Conservation (phyloP, 1,140 invertebrate genomes). For the Elymnias hypermnestra region DNA sequence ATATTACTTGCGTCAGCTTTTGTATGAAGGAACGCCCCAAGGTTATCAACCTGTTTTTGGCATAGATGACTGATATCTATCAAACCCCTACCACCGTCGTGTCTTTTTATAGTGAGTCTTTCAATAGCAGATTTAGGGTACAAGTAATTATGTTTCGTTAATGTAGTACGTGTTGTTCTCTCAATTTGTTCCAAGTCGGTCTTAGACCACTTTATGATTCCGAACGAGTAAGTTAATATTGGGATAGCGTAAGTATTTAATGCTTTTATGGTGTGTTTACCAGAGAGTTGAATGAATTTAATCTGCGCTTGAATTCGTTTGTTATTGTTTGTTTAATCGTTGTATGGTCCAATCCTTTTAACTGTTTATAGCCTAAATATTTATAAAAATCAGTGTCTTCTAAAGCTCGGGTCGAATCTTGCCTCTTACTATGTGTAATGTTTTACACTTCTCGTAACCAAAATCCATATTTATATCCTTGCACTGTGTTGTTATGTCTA, state of each 20-base stretch:
- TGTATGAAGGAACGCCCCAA: constrained; percentile 8
- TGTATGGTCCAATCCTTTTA: constrained; percentile 17
- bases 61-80: constrained; percentile 6
- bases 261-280: constrained; percentile 23
- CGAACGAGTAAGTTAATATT: constrained; percentile 28
- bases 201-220: constrained; percentile 29
- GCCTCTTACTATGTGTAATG: constrained; percentile 22
- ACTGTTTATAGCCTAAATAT: constrained; percentile 28
- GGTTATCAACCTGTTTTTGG: constrained; percentile 7
- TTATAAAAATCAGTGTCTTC: constrained; percentile 25
- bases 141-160: background rate
- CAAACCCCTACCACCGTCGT: constrained; percentile 12
- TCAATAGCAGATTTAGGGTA: background rate
- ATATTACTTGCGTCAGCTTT: constrained; percentile 6
- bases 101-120: constrained; percentile 3
- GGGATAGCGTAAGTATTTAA: constrained; percentile 32
- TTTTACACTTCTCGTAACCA: constrained; percentile 28
- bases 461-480: constrained; percentile 27
- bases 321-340: constrained; percentile 18
- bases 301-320: constrained; percentile 18
- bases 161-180: constrained; percentile 16
- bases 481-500: constrained; percentile 11
- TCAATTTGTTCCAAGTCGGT: constrained; percentile 22
- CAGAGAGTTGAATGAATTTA: constrained; percentile 10
- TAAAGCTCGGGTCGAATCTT: constrained; percentile 18